These are phyloP conservation scores for Nomada fucata DNA, from an alignment of 2,888 invertebrate species.

Conservation along the genomic window DNA sequence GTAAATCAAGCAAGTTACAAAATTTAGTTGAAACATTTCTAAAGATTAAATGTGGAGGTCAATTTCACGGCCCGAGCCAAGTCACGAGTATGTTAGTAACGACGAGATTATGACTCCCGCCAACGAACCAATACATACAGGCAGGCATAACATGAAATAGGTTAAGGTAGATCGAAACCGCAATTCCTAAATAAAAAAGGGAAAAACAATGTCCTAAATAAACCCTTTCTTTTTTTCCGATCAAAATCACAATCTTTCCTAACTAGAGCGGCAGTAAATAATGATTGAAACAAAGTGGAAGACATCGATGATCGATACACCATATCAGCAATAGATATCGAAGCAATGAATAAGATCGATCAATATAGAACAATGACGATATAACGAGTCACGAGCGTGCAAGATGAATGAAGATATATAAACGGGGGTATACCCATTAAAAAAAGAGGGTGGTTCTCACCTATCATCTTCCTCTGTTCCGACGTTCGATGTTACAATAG, in stretches of 20 bases:
- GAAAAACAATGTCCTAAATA: neutral
- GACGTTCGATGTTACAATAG: constrained; percentile 43
- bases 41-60: constrained; percentile 50
- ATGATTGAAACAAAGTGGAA: neutral
- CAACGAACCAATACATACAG: constrained; percentile 39
- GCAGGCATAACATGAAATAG: constrained; percentile 47
- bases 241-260: neutral
- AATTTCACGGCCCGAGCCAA: constrained; percentile 56
- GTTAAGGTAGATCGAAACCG: constrained; percentile 52
- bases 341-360: constrained; percentile 21
- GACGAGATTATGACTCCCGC: constrained; percentile 54
- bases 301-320: constrained; percentile 34
- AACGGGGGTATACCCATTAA: constrained; percentile 3
- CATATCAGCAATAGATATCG: constrained; percentile 43
- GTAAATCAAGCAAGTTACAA: neutral
- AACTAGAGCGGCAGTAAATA: neutral
- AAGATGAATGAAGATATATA: constrained; percentile 19
- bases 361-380: constrained; percentile 35
- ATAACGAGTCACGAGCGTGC: neutral
- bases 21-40: constrained; percentile 31
- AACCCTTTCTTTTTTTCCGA: neutral
- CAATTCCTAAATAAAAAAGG: neutral
- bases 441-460: constrained; percentile 66
- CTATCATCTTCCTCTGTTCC: constrained; percentile 67
- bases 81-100: constrained; percentile 49